Evolutionary conservation across 2,113 vertebrate species (phyloP).

Genomic region (Zosterops lateralis): DNA sequence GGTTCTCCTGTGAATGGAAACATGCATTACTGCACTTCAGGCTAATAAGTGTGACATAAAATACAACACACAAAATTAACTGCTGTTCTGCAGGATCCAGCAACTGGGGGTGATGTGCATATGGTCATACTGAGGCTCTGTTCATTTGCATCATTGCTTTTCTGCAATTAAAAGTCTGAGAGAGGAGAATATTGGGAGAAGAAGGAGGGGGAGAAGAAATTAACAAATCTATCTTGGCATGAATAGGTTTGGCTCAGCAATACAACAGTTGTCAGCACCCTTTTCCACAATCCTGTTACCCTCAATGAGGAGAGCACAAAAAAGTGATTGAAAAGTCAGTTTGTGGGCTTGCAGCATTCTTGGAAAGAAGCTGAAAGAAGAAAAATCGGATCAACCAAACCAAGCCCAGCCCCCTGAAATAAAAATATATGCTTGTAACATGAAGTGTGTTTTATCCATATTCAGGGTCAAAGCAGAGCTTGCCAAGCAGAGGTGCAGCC

Average conservation of each 20-base stretch:
- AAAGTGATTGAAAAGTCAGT: constrained; percentile 10
- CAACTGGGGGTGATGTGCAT: not conserved
- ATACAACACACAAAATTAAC: constrained; percentile 34
- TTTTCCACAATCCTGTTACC: not conserved
- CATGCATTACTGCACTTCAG: not conserved
- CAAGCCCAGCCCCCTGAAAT: not conserved
- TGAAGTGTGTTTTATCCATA: not conserved
- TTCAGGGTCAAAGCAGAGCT: not conserved
- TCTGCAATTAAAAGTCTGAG: constrained; percentile 5
- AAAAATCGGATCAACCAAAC: not conserved
- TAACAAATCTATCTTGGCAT: not conserved
- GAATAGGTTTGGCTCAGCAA: constrained; percentile 14
- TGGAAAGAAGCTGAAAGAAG: not conserved
- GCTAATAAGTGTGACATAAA: constrained; percentile 28
- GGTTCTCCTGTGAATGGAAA: constrained; percentile 32
- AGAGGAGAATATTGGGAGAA: constrained; percentile 23
- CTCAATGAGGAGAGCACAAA: not conserved
- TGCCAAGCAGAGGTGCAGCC: not conserved
- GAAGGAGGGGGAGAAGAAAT: not conserved
- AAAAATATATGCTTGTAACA: not conserved
- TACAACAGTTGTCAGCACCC: not conserved
- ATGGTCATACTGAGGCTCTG: not conserved
- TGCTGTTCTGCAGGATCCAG: not conserved
- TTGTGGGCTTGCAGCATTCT: not conserved
- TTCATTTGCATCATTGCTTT: not conserved